Conservation (phyloP, 2,797 vertebrate species). For the Nothura maculosa region DNA sequence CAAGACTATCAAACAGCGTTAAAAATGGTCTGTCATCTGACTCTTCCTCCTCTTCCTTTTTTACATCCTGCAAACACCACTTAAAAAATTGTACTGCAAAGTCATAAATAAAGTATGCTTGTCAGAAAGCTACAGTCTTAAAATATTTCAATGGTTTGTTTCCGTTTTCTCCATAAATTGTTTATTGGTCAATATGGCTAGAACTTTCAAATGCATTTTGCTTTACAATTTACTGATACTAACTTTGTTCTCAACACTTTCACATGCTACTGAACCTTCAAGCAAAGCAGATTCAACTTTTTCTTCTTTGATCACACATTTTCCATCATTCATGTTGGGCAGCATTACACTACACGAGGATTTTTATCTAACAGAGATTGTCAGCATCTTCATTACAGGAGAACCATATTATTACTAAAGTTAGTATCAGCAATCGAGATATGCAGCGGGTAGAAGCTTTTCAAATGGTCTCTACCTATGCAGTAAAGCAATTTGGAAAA, state of each 20-base stretch:
- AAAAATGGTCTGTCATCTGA: not conserved
- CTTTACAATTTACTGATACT: conserved; percentile 61
- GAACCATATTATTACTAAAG: not conserved
- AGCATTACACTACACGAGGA: not conserved
- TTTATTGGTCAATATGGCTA: conserved; percentile 80
- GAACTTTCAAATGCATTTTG: conserved; percentile 58
- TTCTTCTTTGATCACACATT: not conserved
- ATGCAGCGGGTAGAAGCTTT: not conserved
- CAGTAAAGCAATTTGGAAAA: conserved; percentile 7
- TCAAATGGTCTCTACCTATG: not conserved
- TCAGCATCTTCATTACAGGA: not conserved
- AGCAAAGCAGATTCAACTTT: not conserved
- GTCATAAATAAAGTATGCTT: conserved; percentile 82
- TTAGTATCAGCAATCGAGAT: not conserved
- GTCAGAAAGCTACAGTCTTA: conserved; percentile 76
- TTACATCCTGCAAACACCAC: conserved; percentile 38
- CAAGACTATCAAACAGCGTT: not conserved
- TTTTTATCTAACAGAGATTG: not conserved
- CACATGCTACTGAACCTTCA: not conserved
- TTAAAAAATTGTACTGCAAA: conserved; percentile 65
- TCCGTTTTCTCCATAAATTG: conserved; percentile 77
- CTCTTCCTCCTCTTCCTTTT: not conserved
- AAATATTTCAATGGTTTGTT: conserved; percentile 73
- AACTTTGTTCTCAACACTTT: conserved; percentile 53
- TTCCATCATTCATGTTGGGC: not conserved